Base-by-base conservation (phyloP, 2,113 vertebrate genomes). In the Chaetorhynchus papuensis region DNA sequence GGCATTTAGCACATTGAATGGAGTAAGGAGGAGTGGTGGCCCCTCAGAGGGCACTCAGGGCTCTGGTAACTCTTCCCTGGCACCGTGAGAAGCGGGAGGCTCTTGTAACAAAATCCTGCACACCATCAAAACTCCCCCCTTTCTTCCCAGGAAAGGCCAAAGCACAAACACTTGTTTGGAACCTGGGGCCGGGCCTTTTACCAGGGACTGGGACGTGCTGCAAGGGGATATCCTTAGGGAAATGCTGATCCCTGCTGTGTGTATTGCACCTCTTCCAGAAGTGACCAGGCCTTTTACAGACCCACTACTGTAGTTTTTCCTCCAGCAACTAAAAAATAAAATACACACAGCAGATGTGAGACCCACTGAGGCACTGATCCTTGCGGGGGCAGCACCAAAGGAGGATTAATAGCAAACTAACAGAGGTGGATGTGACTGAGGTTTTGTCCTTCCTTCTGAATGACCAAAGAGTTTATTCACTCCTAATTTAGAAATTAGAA, bases 121-220 rank as follows among this genome's bases (percentile, higher is more conserved):
- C 30, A 5, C 5, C 7, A 1, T 35, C 45, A 37, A 41, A 84
- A 9, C 27, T 10, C 23, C 1, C 9, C 6, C 31, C 9, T 39
- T 69, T 65, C 39, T 56, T 37, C 61, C 28, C 31, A 69, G 69
- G 17, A 57, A 44, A 72, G 37, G 8, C 30, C 37, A 52, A 79
- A 84, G 20, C 13, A 31, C 47, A 80, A 65, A 33, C 11, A 10
- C 21, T 70, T 41, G 9, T 37, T n/a, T 83, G 61, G 72, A 72
- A 35, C 18, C 11, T 42, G 13, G 39, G 66, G 13, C 26, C 37
- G 35, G 30, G 44, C 37, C 26, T 69, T 45, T 41, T 52, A n/a
- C 6, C 3, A 27, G 44, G 72, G n/a, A 11, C 44, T 15, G 57
- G 65, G 61, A 10, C 0, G 0, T 47, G 35, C 64, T 54, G 17